Conservation (phyloP, 2,797 vertebrate genomes). For the Urosaurus nigricauda region DNA sequence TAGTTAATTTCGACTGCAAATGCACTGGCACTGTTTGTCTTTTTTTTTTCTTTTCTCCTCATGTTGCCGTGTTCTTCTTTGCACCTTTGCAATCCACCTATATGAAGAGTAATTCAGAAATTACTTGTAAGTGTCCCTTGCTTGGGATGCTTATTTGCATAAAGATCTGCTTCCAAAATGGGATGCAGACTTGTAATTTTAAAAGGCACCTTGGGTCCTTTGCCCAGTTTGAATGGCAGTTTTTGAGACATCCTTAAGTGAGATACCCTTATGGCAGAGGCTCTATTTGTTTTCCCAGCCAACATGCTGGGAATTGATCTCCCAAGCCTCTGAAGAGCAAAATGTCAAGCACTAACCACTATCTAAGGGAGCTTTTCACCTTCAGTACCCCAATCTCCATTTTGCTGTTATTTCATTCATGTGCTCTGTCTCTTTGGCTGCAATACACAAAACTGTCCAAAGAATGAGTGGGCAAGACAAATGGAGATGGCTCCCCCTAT, state of each 20-base stretch:
- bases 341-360: no score
- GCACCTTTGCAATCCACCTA: neutral
- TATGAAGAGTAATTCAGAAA: neutral
- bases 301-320: neutral
- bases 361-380: neutral
- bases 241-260: neutral
- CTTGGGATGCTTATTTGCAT: neutral
- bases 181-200: neutral
- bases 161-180: neutral
- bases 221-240: neutral
- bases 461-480: neutral
- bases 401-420: neutral
- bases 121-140: neutral
- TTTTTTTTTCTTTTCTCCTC: conserved; percentile 11
- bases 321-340: no score
- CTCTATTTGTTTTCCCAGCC: neutral
- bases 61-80: conserved; percentile 1
- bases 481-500: no score
- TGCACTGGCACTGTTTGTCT: neutral
- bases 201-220: neutral
- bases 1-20: conserved; percentile 39
- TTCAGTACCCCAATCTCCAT: neutral
- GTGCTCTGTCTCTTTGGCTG: neutral
- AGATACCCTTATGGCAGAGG: neutral
- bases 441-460: neutral